phyloP scores from a whole-genome alignment of 2,797 vertebrate genomes.

The Cynodonichthys magdalenae region DNA sequence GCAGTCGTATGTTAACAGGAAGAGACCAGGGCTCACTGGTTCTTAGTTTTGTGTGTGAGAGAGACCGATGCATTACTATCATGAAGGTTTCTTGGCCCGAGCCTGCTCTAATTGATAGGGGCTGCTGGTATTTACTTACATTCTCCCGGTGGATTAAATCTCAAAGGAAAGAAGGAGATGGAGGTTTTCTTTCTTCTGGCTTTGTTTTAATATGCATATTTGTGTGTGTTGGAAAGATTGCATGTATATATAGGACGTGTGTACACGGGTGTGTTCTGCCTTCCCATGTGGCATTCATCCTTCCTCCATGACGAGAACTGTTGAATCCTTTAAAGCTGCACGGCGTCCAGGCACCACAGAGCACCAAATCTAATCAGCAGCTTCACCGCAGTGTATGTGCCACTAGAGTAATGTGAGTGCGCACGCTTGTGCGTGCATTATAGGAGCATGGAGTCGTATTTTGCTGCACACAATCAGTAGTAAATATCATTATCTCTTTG shows the following conservation, averaged over 20 bases:
- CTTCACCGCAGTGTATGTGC: conserved; percentile 33
- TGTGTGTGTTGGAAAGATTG: not conserved
- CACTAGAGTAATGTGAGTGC: conserved; percentile 19
- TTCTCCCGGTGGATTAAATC: conserved; percentile 70
- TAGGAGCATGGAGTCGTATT: conserved; percentile 33
- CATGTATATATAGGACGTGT: not conserved
- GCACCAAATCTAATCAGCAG: conserved; percentile 65
- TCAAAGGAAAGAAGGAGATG: conserved; percentile 62
- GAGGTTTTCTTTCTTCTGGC: conserved; percentile 52
- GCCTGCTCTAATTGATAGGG: conserved; percentile 71
- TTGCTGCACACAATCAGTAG: conserved; percentile 58
- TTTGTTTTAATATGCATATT: conserved; percentile 54
- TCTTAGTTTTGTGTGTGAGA: conserved; percentile 26
- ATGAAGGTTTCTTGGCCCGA: conserved; percentile 64
- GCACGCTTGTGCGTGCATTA: conserved; percentile 14
- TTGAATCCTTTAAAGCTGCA: conserved; percentile 62
- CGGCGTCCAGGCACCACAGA: conserved; percentile 47
- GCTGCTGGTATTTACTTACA: conserved; percentile 74
- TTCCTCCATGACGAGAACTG: conserved; percentile 63
- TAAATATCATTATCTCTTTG: conserved; percentile 61
- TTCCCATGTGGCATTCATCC: conserved; percentile 46
- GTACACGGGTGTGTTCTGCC: conserved; percentile 12
- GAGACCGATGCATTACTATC: conserved; percentile 47
- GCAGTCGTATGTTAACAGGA: conserved; percentile 61
- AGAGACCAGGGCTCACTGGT: conserved; percentile 42